Evolutionary conservation across 2,113 vertebrate species (phyloP), one percentile per base, ranked within the genome.

Genomic region (Canis aureus): DNA sequence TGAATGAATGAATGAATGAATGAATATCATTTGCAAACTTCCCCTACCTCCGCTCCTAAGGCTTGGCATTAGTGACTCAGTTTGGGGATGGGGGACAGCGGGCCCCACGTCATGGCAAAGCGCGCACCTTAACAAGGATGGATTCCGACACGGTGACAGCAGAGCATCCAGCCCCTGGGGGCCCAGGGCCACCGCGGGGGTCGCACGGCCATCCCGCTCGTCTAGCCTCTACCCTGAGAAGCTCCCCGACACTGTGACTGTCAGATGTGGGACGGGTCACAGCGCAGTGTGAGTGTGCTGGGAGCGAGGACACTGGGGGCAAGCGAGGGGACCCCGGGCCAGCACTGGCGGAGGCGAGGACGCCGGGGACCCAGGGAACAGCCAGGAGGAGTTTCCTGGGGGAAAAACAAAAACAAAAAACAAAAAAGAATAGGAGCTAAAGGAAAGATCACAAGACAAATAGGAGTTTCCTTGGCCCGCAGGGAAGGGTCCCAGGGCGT

Each of bases 191-290:
- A 11, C 74, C 1, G 3, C 19, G 0, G 0, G 13, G 60, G 74
- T 22, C 59, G 2, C 59, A n/a, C 0, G 1, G 15, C 67, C 67
- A 35, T 3, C 27, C 19, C 23, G 49, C n/a, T 9, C 0, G 23
- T 60, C 25, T 55, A 17, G n/a, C 27, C 53, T 27, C 27, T 12
- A 11, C 71, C 35, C 29, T 23, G 19, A 82, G 87, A 76, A 91
- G 67, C 67, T 49, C 38, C 81, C 32, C 27, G 2, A 3, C 17
- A 23, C n/a, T 9, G 20, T 67, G 82, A 76, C 67, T 23, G 25
- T 27, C 23, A 1, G 1, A 32, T 9, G 51, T 9, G 51, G 49
- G 80, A 60, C 57, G 23, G 22, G 19, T 12, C 3, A 27, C 11
- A 0, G 19, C 0, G 1, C 62, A 12, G 27, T 0, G 25, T 11